phyloP scores from a whole-genome alignment of 2,113 vertebrate species.

The Mohoua ochrocephala region DNA sequence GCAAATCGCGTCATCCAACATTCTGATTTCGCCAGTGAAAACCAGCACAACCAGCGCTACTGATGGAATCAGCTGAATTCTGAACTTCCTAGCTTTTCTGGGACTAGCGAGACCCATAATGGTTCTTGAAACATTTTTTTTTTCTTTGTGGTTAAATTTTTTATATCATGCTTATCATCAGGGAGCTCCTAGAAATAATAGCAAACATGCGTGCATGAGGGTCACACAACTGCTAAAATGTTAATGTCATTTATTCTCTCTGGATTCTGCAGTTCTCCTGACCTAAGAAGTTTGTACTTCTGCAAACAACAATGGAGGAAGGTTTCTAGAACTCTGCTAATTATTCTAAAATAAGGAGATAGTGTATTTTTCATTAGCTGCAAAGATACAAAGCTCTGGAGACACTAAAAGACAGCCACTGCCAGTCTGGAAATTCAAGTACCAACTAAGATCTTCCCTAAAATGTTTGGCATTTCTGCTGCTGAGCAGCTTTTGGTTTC shows the following conservation, averaged over 20 bases:
- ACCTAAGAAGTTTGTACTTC: neutral
- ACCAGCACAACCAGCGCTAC: neutral
- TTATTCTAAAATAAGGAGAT: neutral
- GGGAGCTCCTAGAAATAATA: constrained; percentile 51
- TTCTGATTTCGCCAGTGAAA: neutral
- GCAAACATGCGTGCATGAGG: neutral
- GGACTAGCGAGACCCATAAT: neutral
- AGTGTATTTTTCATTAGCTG: neutral
- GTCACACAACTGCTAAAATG: constrained; percentile 41
- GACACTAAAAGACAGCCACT: neutral
- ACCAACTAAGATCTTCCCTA: neutral
- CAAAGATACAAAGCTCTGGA: neutral
- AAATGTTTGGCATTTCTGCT: neutral
- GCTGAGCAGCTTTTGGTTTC: neutral
- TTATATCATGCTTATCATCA: constrained; percentile 37
- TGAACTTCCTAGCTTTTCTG: neutral
- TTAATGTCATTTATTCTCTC: constrained; percentile 42
- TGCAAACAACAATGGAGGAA: neutral
- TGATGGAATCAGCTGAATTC: neutral
- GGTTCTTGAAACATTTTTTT: neutral
- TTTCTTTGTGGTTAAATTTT: constrained; percentile 24
- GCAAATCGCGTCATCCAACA: neutral
- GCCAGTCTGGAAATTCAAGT: neutral
- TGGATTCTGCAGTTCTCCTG: neutral
- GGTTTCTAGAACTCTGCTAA: neutral